Evolutionary conservation across 2,797 vertebrate species (phyloP).

Genomic region (Morus bassanus): DNA sequence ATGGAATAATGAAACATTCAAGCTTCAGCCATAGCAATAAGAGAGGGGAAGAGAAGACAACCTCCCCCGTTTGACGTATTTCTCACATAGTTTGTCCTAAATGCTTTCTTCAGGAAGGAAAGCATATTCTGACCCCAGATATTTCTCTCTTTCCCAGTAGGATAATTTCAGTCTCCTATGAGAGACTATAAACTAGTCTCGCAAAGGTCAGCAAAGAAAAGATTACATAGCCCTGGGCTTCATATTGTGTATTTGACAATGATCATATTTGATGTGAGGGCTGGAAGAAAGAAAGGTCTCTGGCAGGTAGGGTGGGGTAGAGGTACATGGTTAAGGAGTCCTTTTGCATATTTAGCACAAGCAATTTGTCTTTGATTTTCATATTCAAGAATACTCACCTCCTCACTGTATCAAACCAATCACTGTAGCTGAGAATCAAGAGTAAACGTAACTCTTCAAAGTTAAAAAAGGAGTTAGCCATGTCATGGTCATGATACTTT

Average conservation of each 20-base stretch:
- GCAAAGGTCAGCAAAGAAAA: slow-evolving; percentile 11
- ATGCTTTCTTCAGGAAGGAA: not conserved
- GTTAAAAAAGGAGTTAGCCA: not conserved
- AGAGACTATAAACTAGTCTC: not conserved
- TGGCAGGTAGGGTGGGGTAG: not conserved
- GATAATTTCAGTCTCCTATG: not conserved
- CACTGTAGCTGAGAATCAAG: not conserved
- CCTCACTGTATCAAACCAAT: not conserved
- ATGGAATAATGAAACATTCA: not conserved
- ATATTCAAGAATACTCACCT: not conserved
- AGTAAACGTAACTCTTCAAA: not conserved
- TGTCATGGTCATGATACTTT: not conserved
- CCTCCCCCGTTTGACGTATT: not conserved
- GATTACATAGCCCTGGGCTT: not conserved
- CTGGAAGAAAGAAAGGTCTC: not conserved
- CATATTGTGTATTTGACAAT: not conserved
- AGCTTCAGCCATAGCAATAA: not conserved
- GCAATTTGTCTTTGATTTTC: not conserved
- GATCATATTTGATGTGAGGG: not conserved
- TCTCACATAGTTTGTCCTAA: not conserved
- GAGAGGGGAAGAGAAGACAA: not conserved
- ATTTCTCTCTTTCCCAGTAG: not conserved
- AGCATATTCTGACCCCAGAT: not conserved
- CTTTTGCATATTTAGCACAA: not conserved
- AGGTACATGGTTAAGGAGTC: not conserved